phyloP scores from a whole-genome alignment of 2,797 vertebrate genomes.

The Betta splendens region DNA sequence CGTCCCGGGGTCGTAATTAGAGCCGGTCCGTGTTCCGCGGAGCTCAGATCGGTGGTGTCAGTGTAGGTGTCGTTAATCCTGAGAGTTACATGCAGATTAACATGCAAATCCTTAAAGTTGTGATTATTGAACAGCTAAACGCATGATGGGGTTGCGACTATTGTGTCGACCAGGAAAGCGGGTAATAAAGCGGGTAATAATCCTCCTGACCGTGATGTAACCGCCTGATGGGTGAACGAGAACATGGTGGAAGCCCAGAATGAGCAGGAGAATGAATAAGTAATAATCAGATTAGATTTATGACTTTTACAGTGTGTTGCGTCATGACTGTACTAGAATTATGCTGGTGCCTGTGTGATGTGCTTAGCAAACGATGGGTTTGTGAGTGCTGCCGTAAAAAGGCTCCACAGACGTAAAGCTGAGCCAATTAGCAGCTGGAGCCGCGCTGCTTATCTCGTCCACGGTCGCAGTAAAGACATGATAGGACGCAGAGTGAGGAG shows the following conservation, averaged over 20 bases:
- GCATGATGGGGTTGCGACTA: conserved; percentile 3
- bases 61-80: conserved; percentile 46
- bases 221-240: background rate
- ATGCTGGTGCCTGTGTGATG: too few species aligned
- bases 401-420: too few species aligned
- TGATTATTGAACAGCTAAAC: conserved; percentile 19
- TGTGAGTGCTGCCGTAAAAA: too few species aligned
- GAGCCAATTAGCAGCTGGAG: too few species aligned
- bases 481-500: background rate
- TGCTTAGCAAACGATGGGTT: too few species aligned
- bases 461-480: background rate
- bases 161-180: conserved; percentile 8
- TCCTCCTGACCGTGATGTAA: background rate
- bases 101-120: conserved; percentile 47
- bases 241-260: too few species aligned
- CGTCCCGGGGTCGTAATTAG: conserved; percentile 34
- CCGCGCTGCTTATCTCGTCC: too few species aligned
- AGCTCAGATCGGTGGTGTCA: conserved; percentile 45
- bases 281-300: too few species aligned
- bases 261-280: too few species aligned
- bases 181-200: too few species aligned
- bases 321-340: too few species aligned
- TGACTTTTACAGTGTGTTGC: too few species aligned
- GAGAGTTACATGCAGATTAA: conserved; percentile 47
- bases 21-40: conserved; percentile 29